phyloP scores from a whole-genome alignment of 2,888 invertebrate genomes.

The Rhopalosiphum nymphaeae region DNA sequence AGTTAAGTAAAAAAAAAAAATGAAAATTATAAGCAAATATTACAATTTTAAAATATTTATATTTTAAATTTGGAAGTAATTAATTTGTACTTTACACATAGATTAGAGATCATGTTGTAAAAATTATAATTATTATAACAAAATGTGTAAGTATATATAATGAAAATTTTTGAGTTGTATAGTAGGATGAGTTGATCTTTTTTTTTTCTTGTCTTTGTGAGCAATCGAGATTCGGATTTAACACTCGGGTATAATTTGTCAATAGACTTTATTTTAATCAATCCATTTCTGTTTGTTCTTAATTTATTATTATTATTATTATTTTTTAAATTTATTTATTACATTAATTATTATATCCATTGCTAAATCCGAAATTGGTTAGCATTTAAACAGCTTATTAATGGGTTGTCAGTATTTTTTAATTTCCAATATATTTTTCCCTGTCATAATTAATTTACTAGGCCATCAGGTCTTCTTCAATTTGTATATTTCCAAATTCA shows the following conservation, averaged over 20 bases:
- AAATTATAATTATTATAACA: constrained; percentile 56
- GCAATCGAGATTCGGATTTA: constrained; percentile 63
- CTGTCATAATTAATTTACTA: constrained; percentile 56
- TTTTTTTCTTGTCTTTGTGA: constrained; percentile 59
- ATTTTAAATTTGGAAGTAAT: constrained; percentile 50
- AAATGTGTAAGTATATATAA: constrained; percentile 58
- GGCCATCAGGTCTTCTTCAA: constrained; percentile 39
- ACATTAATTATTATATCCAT: constrained; percentile 55
- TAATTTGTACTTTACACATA: constrained; percentile 57
- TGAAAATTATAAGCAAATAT: constrained; percentile 39
- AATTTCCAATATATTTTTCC: constrained; percentile 56
- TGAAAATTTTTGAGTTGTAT: constrained; percentile 52
- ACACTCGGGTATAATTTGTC: constrained; percentile 57
- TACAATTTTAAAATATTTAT: constrained; percentile 49
- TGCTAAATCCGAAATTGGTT: constrained; percentile 63
- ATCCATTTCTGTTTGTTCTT: constrained; percentile 47
- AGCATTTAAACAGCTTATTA: constrained; percentile 61
- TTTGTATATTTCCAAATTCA: constrained; percentile 58
- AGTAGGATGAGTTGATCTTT: constrained; percentile 40
- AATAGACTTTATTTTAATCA: constrained; percentile 37
- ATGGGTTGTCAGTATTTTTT: constrained; percentile 60
- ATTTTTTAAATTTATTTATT: constrained; percentile 43
- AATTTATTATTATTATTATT: constrained; percentile 30
- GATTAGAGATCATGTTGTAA: constrained; percentile 54
- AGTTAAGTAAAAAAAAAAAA: constrained; percentile 50